Evolutionary conservation across 92 coral and sea anemone species (phyloP).

Genomic region (Isaurus tuberculatus): DNA sequence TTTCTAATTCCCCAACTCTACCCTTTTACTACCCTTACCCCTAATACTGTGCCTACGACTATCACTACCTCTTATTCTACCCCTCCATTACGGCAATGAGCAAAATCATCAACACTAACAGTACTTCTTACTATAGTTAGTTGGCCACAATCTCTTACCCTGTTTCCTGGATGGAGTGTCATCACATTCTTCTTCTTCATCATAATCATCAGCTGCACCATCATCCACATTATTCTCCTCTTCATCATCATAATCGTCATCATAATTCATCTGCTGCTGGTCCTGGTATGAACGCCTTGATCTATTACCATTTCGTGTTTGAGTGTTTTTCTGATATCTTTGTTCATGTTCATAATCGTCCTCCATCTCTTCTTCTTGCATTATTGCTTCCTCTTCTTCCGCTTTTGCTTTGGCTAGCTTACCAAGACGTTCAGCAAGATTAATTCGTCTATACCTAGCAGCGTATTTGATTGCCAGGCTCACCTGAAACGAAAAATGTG

Average conservation of each 20-base stretch:
- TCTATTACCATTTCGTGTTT: background rate
- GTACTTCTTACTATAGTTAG: background rate
- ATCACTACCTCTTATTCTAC: background rate
- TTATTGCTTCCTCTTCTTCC: slow-evolving; percentile 81
- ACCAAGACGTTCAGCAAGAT: slow-evolving; percentile 88
- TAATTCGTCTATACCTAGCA: slow-evolving; percentile 86
- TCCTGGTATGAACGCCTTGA: background rate
- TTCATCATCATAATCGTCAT: slow-evolving; percentile 51
- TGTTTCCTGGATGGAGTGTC: slow-evolving; percentile 23
- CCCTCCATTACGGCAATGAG: too few relatives aligned
- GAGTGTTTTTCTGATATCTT: slow-evolving; percentile 30
- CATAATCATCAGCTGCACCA: slow-evolving; percentile 17
- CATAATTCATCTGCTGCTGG: background rate
- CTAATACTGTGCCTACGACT: background rate
- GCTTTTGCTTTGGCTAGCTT: slow-evolving; percentile 89
- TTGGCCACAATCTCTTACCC: background rate
- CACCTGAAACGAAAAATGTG: slow-evolving; percentile 65
- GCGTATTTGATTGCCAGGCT: slow-evolving; percentile 98
- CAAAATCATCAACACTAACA: background rate
- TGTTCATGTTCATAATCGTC: slow-evolving; percentile 44
- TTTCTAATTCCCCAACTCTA: background rate
- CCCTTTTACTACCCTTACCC: background rate
- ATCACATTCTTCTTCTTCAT: slow-evolving; percentile 13
- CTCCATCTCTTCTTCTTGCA: slow-evolving; percentile 61
- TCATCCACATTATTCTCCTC: slow-evolving; percentile 33